Percentiles rank a stretch among this genome's conserved stretches.
Evolutionary conservation across 2,888 invertebrate species (phyloP).

Genomic region (Pseudococcus longispinus): DNA sequence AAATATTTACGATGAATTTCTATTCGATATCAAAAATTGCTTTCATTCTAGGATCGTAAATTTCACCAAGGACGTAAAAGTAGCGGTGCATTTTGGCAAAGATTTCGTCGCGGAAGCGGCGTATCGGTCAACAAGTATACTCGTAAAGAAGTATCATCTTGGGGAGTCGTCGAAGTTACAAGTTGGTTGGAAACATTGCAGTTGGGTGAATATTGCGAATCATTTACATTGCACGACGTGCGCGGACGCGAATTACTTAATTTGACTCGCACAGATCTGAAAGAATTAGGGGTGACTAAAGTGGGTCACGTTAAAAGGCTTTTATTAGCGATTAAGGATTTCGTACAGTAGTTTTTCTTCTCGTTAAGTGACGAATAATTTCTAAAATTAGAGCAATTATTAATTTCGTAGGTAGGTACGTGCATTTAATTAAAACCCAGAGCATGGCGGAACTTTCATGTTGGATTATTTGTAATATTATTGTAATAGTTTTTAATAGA

Average conservation of each 20-base stretch:
- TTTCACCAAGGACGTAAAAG: conserved; percentile 18
- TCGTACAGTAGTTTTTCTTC: conserved; percentile 9
- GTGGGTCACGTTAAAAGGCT: conserved; percentile 96
- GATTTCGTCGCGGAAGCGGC: conserved; percentile 67
- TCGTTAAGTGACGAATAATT: background rate
- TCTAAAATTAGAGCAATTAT: conserved; percentile 11
- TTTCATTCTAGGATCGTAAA: conserved; percentile 40
- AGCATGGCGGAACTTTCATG: background rate
- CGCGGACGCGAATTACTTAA: conserved; percentile 87
- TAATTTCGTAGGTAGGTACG: background rate
- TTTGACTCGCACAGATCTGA: conserved; percentile 82
- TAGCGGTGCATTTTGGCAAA: conserved; percentile 71
- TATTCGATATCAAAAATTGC: background rate
- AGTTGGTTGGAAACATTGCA: conserved; percentile 89
- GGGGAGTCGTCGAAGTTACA: conserved; percentile 90
- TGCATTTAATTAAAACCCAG: background rate
- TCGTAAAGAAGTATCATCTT: conserved; percentile 68
- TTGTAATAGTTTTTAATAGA: background rate
- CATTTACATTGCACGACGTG: conserved; percentile 89
- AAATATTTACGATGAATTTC: background rate
- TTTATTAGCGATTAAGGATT: conserved; percentile 87
- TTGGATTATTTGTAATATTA: background rate
- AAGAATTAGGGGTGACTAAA: conserved; percentile 92
- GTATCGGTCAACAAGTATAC: conserved; percentile 57
- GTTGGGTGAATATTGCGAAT: conserved; percentile 88